phyloP scores from a whole-genome alignment of 2,113 vertebrate species.

The Salvelinus sp. region DNA sequence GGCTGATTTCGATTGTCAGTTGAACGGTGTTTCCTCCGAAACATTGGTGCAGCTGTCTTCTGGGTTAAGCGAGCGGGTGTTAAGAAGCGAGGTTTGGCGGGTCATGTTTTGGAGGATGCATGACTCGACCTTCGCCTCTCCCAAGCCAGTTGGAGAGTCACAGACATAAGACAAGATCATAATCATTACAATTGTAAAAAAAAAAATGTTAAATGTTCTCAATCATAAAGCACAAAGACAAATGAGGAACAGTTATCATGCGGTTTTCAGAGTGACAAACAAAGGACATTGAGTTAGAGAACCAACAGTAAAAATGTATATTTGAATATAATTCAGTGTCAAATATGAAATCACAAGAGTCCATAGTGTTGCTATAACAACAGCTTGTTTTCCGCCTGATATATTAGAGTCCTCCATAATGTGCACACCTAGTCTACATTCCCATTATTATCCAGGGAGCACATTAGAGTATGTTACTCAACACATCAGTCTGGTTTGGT shows the following conservation, averaged over 20 bases:
- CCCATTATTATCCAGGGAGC: neutral
- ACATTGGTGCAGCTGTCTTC: no score
- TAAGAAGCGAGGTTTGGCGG: no score
- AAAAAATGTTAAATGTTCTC: neutral
- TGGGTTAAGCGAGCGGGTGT: no score
- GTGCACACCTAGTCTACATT: neutral
- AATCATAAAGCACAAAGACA: neutral
- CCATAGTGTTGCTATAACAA: neutral
- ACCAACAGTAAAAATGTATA: neutral
- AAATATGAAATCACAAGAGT: neutral
- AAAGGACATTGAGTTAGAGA: neutral
- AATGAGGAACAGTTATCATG: slow-evolving; percentile 8
- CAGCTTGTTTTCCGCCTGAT: neutral
- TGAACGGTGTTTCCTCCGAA: no score
- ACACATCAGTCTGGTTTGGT: neutral
- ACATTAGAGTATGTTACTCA: neutral
- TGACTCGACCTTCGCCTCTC: no score
- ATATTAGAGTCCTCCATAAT: neutral
- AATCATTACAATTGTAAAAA: no score
- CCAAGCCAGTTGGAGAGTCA: no score
- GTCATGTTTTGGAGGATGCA: no score
- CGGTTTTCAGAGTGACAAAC: neutral
- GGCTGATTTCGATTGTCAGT: no score
- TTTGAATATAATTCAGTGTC: neutral
- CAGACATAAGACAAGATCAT: no score